Evolutionary conservation across 1,140 invertebrate species (phyloP), one percentile per base, ranked within the genome.

Genomic region (Psilanteris sp.): DNA sequence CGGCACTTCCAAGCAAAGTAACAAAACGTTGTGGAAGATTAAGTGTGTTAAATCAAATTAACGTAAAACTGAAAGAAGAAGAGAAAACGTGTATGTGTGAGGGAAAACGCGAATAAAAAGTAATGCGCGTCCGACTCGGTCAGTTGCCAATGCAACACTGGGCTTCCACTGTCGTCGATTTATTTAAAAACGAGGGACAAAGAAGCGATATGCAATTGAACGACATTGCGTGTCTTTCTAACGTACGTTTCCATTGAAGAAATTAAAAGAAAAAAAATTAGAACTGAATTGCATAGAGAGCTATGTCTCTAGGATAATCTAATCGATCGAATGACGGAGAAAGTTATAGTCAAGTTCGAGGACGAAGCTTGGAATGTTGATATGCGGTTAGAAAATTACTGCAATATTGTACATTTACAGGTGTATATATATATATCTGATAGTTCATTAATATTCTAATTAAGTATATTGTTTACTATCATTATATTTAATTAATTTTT

Each of bases 141-240:
- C 46, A 71, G 67, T 71, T 62, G 67, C 46, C 66, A 61, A 64
- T 57, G 57, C 57, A 50, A 64, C 50, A 64, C 68, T 72, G 68
- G 50, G n/a, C n/a, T 64, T 72, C 36, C 34, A 64, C 68, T 57
- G 46, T 61, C 59, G 57, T 46, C 48, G 67, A 61, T 71, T 62
- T 72, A 72, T 62, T 72, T 64, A 62, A 55, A 64, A 55, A 57
- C 50, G 68, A 64, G 59, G 57, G 48, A 72, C 50, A 72, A 72
- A 55, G 29, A 34, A 24, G 39, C 67, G 39, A 43, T 50, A 34
- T 32, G 26, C n/a, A n/a, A 72, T 41, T 41, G 26, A 52, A 34
- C 48, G 68, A 57, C 41, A 41, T 52, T 52, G 54, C n/a, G n/a
- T n/a, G n/a, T n/a, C n/a, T n/a, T n/a, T n/a, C n/a, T n/a, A n/a